These are phyloP conservation scores for Sebastes dallii DNA, from an alignment of 2,797 vertebrate species.

Conservation along the genomic window DNA sequence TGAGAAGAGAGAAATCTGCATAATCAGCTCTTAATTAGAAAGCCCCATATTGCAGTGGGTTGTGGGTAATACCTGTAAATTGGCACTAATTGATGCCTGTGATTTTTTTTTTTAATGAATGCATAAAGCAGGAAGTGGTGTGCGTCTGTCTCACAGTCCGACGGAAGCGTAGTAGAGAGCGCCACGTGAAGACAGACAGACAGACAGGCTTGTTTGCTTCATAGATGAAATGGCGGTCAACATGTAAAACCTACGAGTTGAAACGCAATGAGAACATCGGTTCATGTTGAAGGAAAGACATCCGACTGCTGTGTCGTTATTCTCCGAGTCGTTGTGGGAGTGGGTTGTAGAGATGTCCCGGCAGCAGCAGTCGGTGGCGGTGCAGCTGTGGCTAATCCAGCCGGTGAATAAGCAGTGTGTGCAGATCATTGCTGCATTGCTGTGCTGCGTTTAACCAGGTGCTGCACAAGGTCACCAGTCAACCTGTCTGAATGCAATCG, in stretches of 20 bases:
- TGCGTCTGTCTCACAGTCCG: no score
- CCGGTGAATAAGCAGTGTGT: slow-evolving; percentile 34
- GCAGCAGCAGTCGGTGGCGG: slow-evolving; percentile 10
- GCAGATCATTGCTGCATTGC: slow-evolving; percentile 49
- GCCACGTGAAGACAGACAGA: neutral
- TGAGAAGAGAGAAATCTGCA: slow-evolving; percentile 40
- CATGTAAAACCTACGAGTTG: neutral
- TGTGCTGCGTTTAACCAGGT: slow-evolving; percentile 57
- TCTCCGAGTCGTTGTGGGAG: neutral
- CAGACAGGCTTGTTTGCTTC: neutral
- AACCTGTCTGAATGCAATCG: slow-evolving; percentile 24
- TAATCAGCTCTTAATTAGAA: slow-evolving; percentile 62
- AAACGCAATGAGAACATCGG: neutral
- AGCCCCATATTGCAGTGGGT: slow-evolving; percentile 45
- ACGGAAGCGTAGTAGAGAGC: no score
- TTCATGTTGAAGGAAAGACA: neutral
- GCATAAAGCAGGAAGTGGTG: slow-evolving; percentile 29
- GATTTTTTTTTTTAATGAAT: slow-evolving; percentile 52
- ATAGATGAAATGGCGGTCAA: neutral
- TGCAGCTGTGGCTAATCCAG: slow-evolving; percentile 48
- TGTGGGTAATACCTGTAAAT: slow-evolving; percentile 34
- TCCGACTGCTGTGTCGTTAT: neutral
- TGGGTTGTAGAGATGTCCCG: neutral
- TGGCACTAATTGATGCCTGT: slow-evolving; percentile 55
- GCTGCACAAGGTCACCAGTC: slow-evolving; percentile 58